Base-by-base conservation (phyloP, 2,113 vertebrate genomes). In the Calidris pugnax region DNA sequence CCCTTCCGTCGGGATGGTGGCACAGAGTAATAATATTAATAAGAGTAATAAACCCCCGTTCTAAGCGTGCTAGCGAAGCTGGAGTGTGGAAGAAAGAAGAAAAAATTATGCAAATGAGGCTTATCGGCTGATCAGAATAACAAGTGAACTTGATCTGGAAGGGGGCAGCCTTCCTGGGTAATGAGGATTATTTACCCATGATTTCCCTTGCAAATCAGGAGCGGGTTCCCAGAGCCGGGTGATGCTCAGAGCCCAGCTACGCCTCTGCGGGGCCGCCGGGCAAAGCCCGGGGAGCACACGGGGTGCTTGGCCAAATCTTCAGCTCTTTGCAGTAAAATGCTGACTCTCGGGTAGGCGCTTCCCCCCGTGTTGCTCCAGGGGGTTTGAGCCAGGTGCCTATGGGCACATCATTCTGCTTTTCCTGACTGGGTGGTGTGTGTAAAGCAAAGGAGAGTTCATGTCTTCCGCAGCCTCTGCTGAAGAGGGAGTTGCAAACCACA, bases 201-300 rank as follows among this genome's bases (percentile, higher is more conserved):
- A 97, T 98, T 99, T 98, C 98, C 95, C 97, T 98, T 98, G 98
- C 98, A 98, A 98, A 98, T 98, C 97, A 95, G 94, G 94, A 69
- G 62, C 1, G 12, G 93, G 97, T 97, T 98, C 97, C 95, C 95
- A 41, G 88, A 51, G 88, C 94, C n/a, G 4, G 94, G 91, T 4
- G 51, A 60, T 72, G 74, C 87, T 93, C 82, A 35, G 82, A n/a
- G 1, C 60, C 69, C 35, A 1, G 57, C n/a, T 41, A 26, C 2
- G 1, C 43, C 32, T 22, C 60, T 9, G 26, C 2, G 2, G 59
- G 72, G 50, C 20, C 4, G 3, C 2, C 3, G 16, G 50, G 72
- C 43, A 63, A 27, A 66, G 33, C 26, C 17, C 10, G 1, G 16
- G 32, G 28, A 60, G 59, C 1, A 0, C 41, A 8, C 0, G 1